These are phyloP conservation scores for Pomacea canaliculata DNA, from an alignment of 2,888 invertebrate species.

Conservation along the genomic window DNA sequence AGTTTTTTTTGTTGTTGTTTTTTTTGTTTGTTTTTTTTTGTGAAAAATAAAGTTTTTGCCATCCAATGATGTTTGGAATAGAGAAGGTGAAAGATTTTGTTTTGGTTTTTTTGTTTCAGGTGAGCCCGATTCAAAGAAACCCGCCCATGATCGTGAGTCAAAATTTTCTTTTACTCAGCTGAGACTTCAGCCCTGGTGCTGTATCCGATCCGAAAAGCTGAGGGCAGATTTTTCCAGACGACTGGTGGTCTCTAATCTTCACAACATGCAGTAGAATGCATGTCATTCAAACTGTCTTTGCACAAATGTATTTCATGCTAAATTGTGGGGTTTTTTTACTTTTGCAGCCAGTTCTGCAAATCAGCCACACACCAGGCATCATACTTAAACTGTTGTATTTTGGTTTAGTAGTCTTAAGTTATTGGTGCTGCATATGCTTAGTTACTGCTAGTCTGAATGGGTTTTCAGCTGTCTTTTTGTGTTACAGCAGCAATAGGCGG, in stretches of 20 bases:
- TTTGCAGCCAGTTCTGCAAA: neutral
- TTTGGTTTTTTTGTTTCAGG: slow-evolving; percentile 46
- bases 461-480: neutral
- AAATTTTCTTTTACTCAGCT: slow-evolving; percentile 7
- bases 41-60: no score
- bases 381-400: neutral
- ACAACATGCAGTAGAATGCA: neutral
- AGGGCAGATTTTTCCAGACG: slow-evolving; percentile 1
- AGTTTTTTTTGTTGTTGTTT: no score
- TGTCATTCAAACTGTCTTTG: neutral
- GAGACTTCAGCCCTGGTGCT: neutral
- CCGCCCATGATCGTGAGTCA: slow-evolving; percentile 58
- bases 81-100: neutral
- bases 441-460: neutral
- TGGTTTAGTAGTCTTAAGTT: neutral
- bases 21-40: no score
- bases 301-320: neutral
- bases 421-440: neutral
- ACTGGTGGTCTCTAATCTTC: no score
- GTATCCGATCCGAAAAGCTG: neutral
- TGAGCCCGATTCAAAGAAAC: slow-evolving; percentile 59
- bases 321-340: neutral
- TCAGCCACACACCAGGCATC: neutral
- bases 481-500: slow-evolving; percentile 21
- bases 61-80: no score